A percentile compares a stretch with the other conserved stretches of the same genome.
phyloP scores from a whole-genome alignment of 2,113 vertebrate species.

The Laterallus jamaicensis region DNA sequence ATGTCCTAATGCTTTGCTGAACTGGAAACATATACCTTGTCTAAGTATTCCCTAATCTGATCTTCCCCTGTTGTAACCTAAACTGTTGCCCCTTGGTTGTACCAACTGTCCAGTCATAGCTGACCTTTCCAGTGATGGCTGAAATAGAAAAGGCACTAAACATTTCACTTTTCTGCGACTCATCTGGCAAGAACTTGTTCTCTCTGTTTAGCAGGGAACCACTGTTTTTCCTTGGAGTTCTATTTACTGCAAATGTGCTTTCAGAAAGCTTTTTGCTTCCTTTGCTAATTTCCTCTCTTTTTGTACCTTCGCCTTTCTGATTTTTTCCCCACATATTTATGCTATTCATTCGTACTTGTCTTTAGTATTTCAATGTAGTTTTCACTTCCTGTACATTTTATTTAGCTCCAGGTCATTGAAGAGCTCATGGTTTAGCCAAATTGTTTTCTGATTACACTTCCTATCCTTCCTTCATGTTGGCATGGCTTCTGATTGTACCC shows the following conservation, averaged over 20 bases:
- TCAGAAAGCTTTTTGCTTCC: constrained; percentile 55
- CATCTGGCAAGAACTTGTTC: constrained; percentile 29
- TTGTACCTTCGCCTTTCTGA: constrained; percentile 58
- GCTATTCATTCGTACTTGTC: constrained; percentile 52
- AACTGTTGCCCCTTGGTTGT: not conserved
- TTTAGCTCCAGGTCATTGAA: constrained; percentile 67
- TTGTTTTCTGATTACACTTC: constrained; percentile 70
- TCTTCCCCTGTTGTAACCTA: not conserved
- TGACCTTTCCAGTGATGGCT: constrained; percentile 14
- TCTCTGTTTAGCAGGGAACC: not conserved
- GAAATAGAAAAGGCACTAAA: constrained; percentile 26
- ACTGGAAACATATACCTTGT: not conserved
- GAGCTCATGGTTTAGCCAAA: constrained; percentile 60
- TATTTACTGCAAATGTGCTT: constrained; percentile 45
- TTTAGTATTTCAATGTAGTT: constrained; percentile 62
- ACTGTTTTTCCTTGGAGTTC: constrained; percentile 23
- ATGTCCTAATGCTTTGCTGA: not conserved
- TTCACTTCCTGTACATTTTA: constrained; percentile 70
- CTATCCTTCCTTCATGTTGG: constrained; percentile 71
- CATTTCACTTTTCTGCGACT: constrained; percentile 3
- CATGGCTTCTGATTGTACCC: constrained; percentile 67
- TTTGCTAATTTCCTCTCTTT: constrained; percentile 67
- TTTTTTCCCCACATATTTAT: constrained; percentile 60
- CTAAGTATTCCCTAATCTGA: not conserved
- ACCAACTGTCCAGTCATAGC: not conserved